Conservation (phyloP, 2,113 vertebrate genomes). For the Anarhynchus alexandrinus region DNA sequence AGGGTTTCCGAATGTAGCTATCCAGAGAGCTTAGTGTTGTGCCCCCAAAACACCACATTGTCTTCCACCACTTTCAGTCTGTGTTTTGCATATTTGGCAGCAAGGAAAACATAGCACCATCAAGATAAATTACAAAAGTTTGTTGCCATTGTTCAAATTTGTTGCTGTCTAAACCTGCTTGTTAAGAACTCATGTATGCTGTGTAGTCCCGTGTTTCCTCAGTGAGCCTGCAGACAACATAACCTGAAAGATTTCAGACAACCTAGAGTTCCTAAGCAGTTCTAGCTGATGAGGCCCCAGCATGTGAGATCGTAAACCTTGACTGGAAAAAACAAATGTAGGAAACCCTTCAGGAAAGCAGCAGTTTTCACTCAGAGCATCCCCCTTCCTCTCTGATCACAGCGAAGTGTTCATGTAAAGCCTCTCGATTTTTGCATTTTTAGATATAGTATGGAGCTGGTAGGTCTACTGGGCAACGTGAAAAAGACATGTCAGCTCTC, state of each 20-base stretch:
- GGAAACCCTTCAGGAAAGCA: background rate
- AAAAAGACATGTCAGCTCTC: background rate
- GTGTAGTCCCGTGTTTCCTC: accelerated
- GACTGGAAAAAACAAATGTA: background rate
- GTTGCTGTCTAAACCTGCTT: background rate
- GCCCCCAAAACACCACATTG: background rate
- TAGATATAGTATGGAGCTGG: background rate
- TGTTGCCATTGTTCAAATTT: background rate
- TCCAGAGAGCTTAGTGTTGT: background rate
- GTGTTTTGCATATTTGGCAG: background rate
- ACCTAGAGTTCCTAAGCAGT: background rate
- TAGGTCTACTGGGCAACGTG: background rate
- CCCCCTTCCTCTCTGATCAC: background rate
- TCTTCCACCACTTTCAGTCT: background rate
- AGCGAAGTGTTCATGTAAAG: background rate
- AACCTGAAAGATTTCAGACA: background rate
- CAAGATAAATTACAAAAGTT: background rate
- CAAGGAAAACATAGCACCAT: background rate
- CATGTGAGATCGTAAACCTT: background rate
- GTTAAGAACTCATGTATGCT: background rate
- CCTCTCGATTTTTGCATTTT: background rate
- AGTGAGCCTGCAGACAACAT: background rate
- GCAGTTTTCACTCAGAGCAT: background rate
- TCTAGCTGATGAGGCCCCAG: background rate
- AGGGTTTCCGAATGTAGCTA: background rate